A percentile compares a stretch with the other conserved stretches of the same genome.
phyloP scores from a whole-genome alignment of 2,888 invertebrate species.

The Brenthis ino region DNA sequence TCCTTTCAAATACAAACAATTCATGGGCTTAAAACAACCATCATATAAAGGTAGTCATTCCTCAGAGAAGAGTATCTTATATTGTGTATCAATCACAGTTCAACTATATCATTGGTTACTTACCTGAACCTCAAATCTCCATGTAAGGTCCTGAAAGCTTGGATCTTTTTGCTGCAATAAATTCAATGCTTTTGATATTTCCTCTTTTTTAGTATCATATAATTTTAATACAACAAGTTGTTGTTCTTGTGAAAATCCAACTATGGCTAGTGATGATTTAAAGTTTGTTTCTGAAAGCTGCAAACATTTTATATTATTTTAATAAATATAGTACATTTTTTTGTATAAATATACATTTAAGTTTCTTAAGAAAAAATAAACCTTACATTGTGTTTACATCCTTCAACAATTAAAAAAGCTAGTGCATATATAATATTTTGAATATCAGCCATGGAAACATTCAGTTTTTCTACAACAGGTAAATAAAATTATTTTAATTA shows the following conservation, averaged over 20 bases:
- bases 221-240: constrained; percentile 83
- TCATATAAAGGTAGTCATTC: no score
- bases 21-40: no score
- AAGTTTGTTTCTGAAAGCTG: constrained; percentile 71
- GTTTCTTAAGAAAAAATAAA: background rate
- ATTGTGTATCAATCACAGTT: no score
- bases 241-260: constrained; percentile 84
- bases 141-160: constrained; percentile 67
- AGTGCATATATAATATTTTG: constrained; percentile 87
- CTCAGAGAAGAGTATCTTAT: no score
- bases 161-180: constrained; percentile 69
- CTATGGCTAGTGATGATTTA: constrained; percentile 69
- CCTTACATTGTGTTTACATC: constrained; percentile 86
- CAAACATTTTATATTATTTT: constrained; percentile 21
- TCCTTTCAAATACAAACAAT: no score
- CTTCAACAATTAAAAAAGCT: constrained; percentile 87
- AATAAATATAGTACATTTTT: background rate
- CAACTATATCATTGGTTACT: background rate
- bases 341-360: background rate
- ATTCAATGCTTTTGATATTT: constrained; percentile 76
- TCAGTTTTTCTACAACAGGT: constrained; percentile 80
- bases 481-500: constrained; percentile 29
- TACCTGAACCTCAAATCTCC: constrained; percentile 77
- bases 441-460: constrained; percentile 77
- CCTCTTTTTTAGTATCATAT: constrained; percentile 80